Evolutionary conservation across 2,888 invertebrate species (phyloP), one percentile per base, ranked within the genome.

Genomic region (Schrankia costaestrigalis): DNA sequence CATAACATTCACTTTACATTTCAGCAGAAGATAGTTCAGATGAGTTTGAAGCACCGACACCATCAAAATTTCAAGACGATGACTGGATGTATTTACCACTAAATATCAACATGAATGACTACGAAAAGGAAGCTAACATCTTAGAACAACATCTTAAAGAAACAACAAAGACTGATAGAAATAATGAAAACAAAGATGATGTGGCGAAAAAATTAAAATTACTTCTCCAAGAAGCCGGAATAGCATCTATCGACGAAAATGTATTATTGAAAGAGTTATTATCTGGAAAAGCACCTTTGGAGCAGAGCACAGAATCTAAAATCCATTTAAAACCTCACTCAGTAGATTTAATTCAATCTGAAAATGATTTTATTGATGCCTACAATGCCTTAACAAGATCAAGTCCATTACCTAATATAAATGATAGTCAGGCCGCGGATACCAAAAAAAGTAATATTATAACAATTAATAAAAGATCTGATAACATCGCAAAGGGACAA

Each of bases 11-110:
- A 72, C 80, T 85, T 83, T 85, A 67, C 73, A 71, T 87, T 87
- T 83, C 85, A 86, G 83, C 81, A 61, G 83, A 82, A 66, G 80
- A 85, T 74, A 86, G 87, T 71, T 87, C 87, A 65, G 86, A 86
- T 74, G 86, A 87, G 70, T 78, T 66, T 63, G 85, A 83, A 65
- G 74, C 67, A 50, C 65, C 73, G 53, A 61, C 64, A 51, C 61
- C 61, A 54, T 63, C 64, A 43, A 71, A 64, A 67, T 63, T 64
- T 46, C 71, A 71, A 69, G 80, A 77, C 49, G 83, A 83, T 62
- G 82, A 84, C 67, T 83, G 82, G 85, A 78, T 79, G 81, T 81
- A 79, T 62, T 74, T 82, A 63, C 83, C 82, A 39, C 52, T 78
- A 51, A 71, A 77, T 41, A 49, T 55, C 39, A 61, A 57, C 31